Conservation (phyloP, 1,140 invertebrate genomes). For the Euura lappo region DNA sequence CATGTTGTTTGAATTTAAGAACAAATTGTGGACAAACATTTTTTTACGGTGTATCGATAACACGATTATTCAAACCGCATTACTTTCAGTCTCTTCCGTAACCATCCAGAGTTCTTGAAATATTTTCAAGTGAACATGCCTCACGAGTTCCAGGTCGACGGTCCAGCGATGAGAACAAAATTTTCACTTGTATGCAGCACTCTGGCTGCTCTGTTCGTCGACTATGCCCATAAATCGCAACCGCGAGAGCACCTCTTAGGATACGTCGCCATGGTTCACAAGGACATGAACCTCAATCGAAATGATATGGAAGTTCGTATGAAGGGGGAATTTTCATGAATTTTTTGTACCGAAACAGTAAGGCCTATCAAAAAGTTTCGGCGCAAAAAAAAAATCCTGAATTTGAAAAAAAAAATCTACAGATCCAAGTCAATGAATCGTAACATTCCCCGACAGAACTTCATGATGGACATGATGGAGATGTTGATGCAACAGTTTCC, state of each 20-base stretch:
- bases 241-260: constrained; percentile 23
- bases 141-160: constrained; percentile 19
- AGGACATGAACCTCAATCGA: constrained; percentile 11
- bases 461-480: constrained; percentile 21
- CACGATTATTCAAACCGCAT: too few species aligned
- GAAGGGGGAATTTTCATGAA: background rate
- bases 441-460: constrained; percentile 12
- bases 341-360: background rate
- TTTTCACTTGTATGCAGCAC: constrained; percentile 18
- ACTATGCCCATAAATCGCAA: constrained; percentile 21
- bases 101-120: constrained; percentile 22
- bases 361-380: background rate
- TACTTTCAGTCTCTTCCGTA: constrained; percentile 16
- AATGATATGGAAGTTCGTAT: constrained; percentile 19
- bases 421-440: too few species aligned
- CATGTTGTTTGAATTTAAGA: too few species aligned
- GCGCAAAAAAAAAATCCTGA: background rate
- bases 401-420: too few species aligned
- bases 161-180: constrained; percentile 23
- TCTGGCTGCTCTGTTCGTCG: constrained; percentile 15
- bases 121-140: constrained; percentile 17
- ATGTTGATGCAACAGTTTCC: constrained; percentile 20
- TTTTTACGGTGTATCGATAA: too few species aligned
- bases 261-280: constrained; percentile 30
- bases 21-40: too few species aligned